A percentile compares a stretch with the other conserved stretches of the same genome.
Evolutionary conservation across 2,113 vertebrate genomes (phyloP).

Genomic region (Arenaria interpres): DNA sequence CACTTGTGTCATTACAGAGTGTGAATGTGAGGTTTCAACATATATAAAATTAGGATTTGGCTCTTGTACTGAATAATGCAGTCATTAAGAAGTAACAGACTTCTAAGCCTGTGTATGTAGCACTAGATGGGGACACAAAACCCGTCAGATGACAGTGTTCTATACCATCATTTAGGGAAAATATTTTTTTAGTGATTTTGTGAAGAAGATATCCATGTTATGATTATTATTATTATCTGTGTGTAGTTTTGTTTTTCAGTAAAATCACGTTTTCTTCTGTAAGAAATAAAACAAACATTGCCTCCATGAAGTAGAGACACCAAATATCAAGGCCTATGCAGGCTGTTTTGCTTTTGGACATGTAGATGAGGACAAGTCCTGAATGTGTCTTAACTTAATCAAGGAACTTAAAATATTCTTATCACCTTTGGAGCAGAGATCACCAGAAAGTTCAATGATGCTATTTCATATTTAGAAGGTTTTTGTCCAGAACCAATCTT

Average conservation of each 20-base stretch:
- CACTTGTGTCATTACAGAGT: background rate
- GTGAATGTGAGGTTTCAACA: background rate
- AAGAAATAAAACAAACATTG: background rate
- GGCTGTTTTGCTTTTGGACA: background rate
- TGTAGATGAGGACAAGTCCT: background rate
- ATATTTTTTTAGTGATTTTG: background rate
- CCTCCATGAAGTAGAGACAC: background rate
- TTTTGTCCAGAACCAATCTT: background rate
- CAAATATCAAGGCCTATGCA: background rate
- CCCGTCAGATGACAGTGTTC: background rate
- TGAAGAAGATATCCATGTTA: background rate
- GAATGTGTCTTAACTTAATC: background rate
- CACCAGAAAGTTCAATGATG: background rate
- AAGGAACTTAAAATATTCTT: background rate
- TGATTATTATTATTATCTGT: background rate
- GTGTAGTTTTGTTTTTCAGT: background rate
- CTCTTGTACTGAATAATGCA: background rate
- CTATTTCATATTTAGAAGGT: background rate
- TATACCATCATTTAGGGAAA: background rate
- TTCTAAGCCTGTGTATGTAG: background rate
- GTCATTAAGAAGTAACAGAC: background rate
- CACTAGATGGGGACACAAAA: fast-evolving
- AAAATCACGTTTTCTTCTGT: background rate
- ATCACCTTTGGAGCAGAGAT: background rate
- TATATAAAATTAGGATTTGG: background rate